Evolutionary conservation across 1,140 invertebrate species (phyloP).

Genomic region (Drosophila subpulchrella): DNA sequence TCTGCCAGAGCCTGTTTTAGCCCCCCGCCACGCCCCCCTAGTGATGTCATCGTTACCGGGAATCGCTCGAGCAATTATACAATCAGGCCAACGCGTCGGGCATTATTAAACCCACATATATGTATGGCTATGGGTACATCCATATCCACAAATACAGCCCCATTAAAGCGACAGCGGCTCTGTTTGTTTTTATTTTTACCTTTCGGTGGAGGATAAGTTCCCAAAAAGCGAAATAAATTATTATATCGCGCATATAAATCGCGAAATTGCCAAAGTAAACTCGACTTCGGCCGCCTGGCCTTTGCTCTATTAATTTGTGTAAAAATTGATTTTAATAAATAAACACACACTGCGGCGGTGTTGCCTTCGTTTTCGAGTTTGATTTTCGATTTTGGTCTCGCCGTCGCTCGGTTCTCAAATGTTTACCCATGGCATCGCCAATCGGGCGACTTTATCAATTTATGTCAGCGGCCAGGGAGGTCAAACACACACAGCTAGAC

Average conservation of each 20-base stretch:
- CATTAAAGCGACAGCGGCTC: slow-evolving; percentile 27
- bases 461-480: slow-evolving; percentile 62
- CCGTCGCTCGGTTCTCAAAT: slow-evolving; percentile 26
- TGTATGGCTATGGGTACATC: neutral
- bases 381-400: slow-evolving; percentile 12
- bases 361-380: slow-evolving; percentile 18
- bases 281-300: slow-evolving; percentile 7
- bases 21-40: neutral
- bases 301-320: slow-evolving; percentile 55
- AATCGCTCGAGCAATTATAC: slow-evolving; percentile 53
- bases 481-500: slow-evolving; percentile 34
- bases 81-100: slow-evolving; percentile 36
- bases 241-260: slow-evolving; percentile 39
- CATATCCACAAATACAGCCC: slow-evolving; percentile 9
- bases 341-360: slow-evolving; percentile 26
- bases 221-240: slow-evolving; percentile 16
- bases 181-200: slow-evolving; percentile 22
- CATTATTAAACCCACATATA: slow-evolving; percentile 4
- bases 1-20: slow-evolving; percentile 21
- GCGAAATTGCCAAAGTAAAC: slow-evolving; percentile 48
- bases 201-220: slow-evolving; percentile 30
- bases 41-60: slow-evolving; percentile 64
- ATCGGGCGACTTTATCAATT: slow-evolving; percentile 70
- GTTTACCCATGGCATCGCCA: slow-evolving; percentile 41
- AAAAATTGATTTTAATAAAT: slow-evolving; percentile 66